Evolutionary conservation across 2,888 invertebrate species (phyloP).

Genomic region (Pinctada fucata): DNA sequence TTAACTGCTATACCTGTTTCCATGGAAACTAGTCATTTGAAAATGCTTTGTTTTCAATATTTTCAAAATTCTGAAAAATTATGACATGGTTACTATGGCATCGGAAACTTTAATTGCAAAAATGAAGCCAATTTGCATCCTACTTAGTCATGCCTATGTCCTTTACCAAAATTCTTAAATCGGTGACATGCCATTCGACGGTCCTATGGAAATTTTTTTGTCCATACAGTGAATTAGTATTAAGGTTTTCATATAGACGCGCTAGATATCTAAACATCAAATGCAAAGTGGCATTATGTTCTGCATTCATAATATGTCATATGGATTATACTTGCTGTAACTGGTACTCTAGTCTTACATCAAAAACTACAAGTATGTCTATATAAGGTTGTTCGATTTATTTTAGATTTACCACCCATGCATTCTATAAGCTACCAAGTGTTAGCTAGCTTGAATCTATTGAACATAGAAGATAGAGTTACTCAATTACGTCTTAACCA

Average conservation of each 20-base stretch:
- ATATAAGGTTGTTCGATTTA: background rate
- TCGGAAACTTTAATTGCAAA: too few relatives aligned
- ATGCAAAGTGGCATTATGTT: background rate
- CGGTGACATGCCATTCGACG: too few relatives aligned
- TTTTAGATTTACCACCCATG: background rate
- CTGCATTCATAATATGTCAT: background rate
- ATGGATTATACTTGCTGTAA: background rate
- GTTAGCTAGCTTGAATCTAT: background rate
- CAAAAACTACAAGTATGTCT: background rate
- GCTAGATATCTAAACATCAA: background rate
- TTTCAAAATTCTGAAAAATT: too few relatives aligned
- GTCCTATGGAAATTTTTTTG: too few relatives aligned
- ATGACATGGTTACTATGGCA: too few relatives aligned
- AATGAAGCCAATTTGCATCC: too few relatives aligned
- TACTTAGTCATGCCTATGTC: too few relatives aligned
- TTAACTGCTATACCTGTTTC: too few relatives aligned
- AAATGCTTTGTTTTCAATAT: too few relatives aligned
- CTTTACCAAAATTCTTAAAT: too few relatives aligned
- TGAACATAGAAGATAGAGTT: background rate
- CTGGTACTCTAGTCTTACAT: background rate
- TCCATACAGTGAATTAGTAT: background rate
- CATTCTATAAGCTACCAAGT: background rate
- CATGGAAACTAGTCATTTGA: too few relatives aligned
- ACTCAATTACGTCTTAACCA: background rate
- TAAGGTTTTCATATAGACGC: background rate